Base-by-base conservation (phyloP, 2,797 vertebrate species). In the Pitangus sulphuratus region DNA sequence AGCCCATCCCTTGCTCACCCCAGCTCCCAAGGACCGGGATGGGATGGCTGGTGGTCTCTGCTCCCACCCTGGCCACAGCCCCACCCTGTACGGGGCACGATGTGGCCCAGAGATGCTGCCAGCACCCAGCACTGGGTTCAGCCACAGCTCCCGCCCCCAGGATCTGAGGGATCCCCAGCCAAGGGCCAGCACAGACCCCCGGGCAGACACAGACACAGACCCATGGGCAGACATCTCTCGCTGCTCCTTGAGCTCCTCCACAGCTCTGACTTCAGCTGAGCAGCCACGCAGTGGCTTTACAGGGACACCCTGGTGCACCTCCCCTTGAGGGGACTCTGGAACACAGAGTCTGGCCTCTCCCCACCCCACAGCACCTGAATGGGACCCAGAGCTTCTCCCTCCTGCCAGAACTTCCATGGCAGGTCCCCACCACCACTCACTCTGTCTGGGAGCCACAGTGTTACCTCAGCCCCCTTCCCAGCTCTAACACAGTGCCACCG, bases 1-100 rank as follows among this genome's bases (percentile, higher is more conserved):
- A 87, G 40, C 82, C 3, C 18, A 19, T 3, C 39, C 44, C 37
- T 28, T 0, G 0, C 56, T 40, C 4, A 0, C 4, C 62, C 53
- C 19, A 9, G 13, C 40, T 44, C 71, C 50, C 1, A 1, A 22
- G 19, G 33, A 62, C 21, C 3, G 2, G 12, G 15, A 37, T 4
- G 2, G 12, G 15, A 37, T 4, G 13, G 30, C 19, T 2, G 1
- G 17, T 0, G 1, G 17, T 4, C 39, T 57, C 78, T 58, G 39
- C 72, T 91, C 51, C 56, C 9, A n/a, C 11, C 30, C 30, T 37
- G n/a, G 14, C 40, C 37, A 40, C 37, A 28, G 26, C 37, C 57
- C 58, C 25, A 28, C 37, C n/a, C 66, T 56, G 35, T 62, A 15
- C 0, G 0, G 22, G 22, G 8, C 64, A 75, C 24, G 66, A 74